phyloP scores from a whole-genome alignment of 2,888 invertebrate species.

The Anagyrus pseudococci region DNA sequence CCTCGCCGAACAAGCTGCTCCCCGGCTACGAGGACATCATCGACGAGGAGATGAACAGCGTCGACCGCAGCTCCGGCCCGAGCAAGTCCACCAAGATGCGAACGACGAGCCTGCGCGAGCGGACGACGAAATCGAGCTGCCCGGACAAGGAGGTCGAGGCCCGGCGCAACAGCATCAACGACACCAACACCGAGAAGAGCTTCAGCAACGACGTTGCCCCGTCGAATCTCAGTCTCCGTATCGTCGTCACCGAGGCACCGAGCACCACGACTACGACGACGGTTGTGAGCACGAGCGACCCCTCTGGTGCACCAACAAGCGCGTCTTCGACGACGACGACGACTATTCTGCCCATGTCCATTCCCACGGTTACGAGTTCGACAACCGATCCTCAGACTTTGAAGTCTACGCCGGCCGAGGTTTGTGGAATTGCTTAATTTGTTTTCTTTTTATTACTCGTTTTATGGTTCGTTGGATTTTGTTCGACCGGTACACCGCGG shows the following conservation, averaged over 20 bases:
- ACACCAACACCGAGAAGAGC: constrained; percentile 14
- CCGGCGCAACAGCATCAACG: constrained; percentile 31
- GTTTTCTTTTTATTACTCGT: no score
- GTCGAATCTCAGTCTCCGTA: constrained; percentile 20
- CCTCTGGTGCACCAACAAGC: not conserved
- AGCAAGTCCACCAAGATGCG: constrained; percentile 38
- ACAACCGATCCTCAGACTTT: no score
- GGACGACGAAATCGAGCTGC: constrained; percentile 52
- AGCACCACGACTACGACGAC: not conserved
- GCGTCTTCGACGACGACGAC: not conserved
- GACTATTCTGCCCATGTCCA: not conserved
- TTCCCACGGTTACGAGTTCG: no score
- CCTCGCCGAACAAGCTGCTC: constrained; percentile 24
- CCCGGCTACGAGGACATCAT: constrained; percentile 31
- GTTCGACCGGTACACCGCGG: no score
- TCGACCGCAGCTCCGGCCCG: constrained; percentile 21
- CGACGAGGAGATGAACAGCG: constrained; percentile 43
- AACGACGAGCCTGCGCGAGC: constrained; percentile 35
- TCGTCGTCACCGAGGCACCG: constrained; percentile 37
- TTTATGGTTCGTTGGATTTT: no score
- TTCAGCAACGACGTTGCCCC: constrained; percentile 4
- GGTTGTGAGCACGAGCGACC: not conserved
- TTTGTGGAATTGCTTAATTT: no score
- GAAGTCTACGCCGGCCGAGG: no score
- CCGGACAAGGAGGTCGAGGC: constrained; percentile 53